A percentile compares a stretch with the other conserved stretches of the same genome.
These are phyloP conservation scores for Trilocha varians DNA, from an alignment of 2,888 invertebrate genomes.

Conservation along the genomic window DNA sequence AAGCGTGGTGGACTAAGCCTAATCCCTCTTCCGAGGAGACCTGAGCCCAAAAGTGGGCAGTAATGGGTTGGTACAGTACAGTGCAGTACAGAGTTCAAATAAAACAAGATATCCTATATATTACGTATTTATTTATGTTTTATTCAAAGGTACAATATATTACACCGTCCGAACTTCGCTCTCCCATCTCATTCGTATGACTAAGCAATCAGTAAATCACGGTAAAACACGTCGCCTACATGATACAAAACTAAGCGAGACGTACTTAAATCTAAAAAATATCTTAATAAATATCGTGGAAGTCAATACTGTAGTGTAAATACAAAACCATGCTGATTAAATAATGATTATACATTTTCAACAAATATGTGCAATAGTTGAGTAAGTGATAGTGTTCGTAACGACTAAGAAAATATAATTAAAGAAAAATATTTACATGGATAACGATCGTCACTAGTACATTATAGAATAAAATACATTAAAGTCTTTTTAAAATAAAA, in stretches of 20 bases:
- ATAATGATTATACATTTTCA: slow-evolving; percentile 60
- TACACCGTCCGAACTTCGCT: slow-evolving; percentile 64
- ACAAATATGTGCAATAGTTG: slow-evolving; percentile 21
- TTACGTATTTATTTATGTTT: slow-evolving; percentile 72
- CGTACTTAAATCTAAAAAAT: slow-evolving; percentile 57
- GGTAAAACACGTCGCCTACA: slow-evolving; percentile 62
- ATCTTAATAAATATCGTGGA: slow-evolving; percentile 45
- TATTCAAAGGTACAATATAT: slow-evolving; percentile 72
- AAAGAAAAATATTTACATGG: slow-evolving; percentile 8
- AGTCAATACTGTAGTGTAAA: slow-evolving; percentile 67
- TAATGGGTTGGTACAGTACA: too few relatives aligned
- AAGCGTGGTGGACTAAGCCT: too few relatives aligned
- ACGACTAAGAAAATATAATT: slow-evolving; percentile 9
- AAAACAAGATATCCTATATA: slow-evolving; percentile 56
- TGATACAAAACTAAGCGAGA: slow-evolving; percentile 68
- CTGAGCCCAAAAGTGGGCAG: too few relatives aligned
- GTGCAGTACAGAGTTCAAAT: slow-evolving; percentile 17
- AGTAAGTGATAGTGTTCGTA: slow-evolving; percentile 13
- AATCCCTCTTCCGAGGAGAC: too few relatives aligned
- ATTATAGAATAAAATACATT: background rate
- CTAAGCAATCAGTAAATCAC: slow-evolving; percentile 60
- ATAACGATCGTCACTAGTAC: background rate
- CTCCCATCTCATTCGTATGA: slow-evolving; percentile 58
- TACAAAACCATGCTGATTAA: slow-evolving; percentile 44
- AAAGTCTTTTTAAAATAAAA: background rate